These are phyloP conservation scores for Tromatobia lineatoria DNA, from an alignment of 2,888 invertebrate genomes.

Conservation along the genomic window DNA sequence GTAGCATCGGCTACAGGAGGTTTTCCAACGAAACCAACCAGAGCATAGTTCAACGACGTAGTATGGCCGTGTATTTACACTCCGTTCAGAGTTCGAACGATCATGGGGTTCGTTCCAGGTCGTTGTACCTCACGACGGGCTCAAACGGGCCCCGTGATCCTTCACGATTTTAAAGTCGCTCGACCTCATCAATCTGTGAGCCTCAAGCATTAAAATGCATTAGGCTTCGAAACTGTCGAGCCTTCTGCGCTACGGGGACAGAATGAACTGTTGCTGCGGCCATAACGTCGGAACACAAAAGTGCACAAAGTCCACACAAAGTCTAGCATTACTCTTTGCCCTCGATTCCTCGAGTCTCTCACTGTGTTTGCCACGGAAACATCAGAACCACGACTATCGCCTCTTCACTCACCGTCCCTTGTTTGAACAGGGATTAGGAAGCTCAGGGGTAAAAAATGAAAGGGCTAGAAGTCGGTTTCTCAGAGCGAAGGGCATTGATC, in stretches of 20 bases:
- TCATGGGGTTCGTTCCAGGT: slow-evolving; percentile 54
- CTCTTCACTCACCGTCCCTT: slow-evolving; percentile 69
- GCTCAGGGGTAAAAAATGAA: slow-evolving; percentile 57
- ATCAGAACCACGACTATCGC: slow-evolving; percentile 64
- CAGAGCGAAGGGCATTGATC: background rate
- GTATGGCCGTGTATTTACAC: slow-evolving; percentile 61
- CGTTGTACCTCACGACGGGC: slow-evolving; percentile 53
- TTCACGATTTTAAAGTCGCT: slow-evolving; percentile 73
- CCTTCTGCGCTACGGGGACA: slow-evolving; percentile 48
- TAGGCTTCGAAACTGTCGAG: slow-evolving; percentile 71
- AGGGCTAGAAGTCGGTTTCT: slow-evolving; percentile 33
- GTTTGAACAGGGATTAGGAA: slow-evolving; percentile 73
- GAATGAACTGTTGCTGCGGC: slow-evolving; percentile 20
- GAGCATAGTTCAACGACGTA: slow-evolving; percentile 25
- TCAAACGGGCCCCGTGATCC: slow-evolving; percentile 47
- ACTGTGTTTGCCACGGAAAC: slow-evolving; percentile 57
- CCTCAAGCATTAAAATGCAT: slow-evolving; percentile 78
- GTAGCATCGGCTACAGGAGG: slow-evolving; percentile 26
- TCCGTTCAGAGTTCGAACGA: slow-evolving; percentile 48
- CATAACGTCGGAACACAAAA: slow-evolving; percentile 16
- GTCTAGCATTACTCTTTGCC: slow-evolving; percentile 57
- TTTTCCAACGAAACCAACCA: slow-evolving; percentile 51
- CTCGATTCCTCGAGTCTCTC: slow-evolving; percentile 47
- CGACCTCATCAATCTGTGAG: slow-evolving; percentile 76
- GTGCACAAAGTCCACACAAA: slow-evolving; percentile 45